Base-by-base conservation (phyloP, 2,113 vertebrate species). In the Trichomycterus rosablanca region DNA sequence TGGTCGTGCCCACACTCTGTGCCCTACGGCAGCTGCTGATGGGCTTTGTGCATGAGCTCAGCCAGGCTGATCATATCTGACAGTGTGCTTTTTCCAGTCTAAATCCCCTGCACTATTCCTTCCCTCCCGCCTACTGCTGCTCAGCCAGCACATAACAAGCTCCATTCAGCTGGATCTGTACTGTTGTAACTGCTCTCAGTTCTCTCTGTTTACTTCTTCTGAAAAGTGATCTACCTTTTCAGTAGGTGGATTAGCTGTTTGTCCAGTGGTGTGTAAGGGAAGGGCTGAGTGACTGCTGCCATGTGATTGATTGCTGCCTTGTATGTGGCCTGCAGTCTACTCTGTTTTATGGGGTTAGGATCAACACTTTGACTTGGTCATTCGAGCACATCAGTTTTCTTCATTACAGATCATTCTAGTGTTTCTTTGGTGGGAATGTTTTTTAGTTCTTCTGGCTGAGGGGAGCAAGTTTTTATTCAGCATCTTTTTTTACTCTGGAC, bases 1-100 rank as follows among this genome's bases (percentile, higher is more conserved):
- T 60, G 56, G 40, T 51, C 42, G 8, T 62, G 45, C 59, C 55
- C 30, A 26, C 23, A 46, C 35, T 43, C 35, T 48, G 70, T 49
- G 43, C 62, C 66, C 55, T 51, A 42, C 56, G 65, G 68, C 74
- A 78, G 72, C 71, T 64, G 66, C 70, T 73, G 66, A 61, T 76
- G 70, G 71, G 63, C 72, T 59, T 68, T 66, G 56, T 63, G 65
- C 10, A 62, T 52, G 44, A 66, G 66, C 69, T 59, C 40, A 52
- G 61, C 66, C 63, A 71, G 68, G 70, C 62, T 68, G 74, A 83
- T 84, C 74, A 67, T 72, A 80, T 84, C 80, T 82, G 79, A 78
- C 79, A 81, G 59, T 77, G 68, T 72, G 76, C 61, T 75, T 81
- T 75, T 78, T 63, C 60, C 66, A 49, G 59, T 72, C 64, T 59